A percentile compares a stretch with the other conserved stretches of the same genome.
Evolutionary conservation across 2,797 vertebrate species (phyloP).

Genomic region (Rhinogobio ventralis): DNA sequence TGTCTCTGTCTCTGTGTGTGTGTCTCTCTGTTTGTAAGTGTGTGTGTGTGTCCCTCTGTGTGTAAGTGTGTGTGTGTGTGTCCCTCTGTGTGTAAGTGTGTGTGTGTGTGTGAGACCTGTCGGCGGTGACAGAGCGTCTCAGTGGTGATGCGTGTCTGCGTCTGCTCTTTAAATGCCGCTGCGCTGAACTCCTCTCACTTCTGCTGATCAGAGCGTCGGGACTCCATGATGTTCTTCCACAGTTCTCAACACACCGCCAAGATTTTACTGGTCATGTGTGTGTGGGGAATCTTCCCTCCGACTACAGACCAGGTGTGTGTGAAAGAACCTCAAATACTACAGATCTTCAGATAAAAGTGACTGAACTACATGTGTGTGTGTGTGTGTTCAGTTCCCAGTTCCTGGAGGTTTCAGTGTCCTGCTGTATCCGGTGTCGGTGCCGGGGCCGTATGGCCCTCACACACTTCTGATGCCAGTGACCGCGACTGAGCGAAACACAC

Average conservation of each 20-base stretch:
- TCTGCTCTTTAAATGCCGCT: slow-evolving; percentile 3
- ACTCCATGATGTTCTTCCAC: not conserved
- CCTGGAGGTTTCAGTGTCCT: not conserved
- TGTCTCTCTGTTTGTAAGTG: no score
- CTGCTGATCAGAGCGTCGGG: no score
- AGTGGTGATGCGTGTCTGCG: not conserved
- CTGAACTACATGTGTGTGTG: not conserved
- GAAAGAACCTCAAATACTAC: not conserved
- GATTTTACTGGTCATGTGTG: slow-evolving; percentile 1
- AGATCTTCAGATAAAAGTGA: not conserved
- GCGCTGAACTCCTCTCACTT: not conserved
- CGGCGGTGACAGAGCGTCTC: slow-evolving; percentile 5
- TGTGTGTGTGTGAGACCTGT: not conserved
- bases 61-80: no score
- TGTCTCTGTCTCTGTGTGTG: no score
- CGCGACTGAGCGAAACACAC: slow-evolving; percentile 1
- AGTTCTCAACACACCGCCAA: not conserved
- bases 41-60: no score
- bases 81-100: no score
- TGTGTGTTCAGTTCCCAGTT: slow-evolving; percentile 17
- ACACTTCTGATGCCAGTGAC: slow-evolving; percentile 37
- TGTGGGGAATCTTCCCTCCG: not conserved
- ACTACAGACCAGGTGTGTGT: slow-evolving; percentile 19
- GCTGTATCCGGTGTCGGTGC: slow-evolving; percentile 40
- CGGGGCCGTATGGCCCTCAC: slow-evolving; percentile 14